Evolutionary conservation across 2,888 invertebrate genomes (phyloP).

Genomic region (Hyles lineata): DNA sequence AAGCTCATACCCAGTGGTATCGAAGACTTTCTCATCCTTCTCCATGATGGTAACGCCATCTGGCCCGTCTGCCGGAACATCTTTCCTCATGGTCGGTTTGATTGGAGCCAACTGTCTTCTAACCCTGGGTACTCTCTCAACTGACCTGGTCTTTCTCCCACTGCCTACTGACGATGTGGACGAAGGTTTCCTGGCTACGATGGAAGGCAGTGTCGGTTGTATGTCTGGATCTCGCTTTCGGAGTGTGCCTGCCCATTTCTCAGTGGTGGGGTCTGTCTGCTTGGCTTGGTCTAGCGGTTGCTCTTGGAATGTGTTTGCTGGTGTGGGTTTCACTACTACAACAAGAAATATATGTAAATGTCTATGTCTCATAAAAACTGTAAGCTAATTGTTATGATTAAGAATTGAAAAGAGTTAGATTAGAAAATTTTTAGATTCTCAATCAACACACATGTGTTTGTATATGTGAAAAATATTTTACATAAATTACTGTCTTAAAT

Average conservation of each 20-base stretch:
- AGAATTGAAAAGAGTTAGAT: too few relatives aligned
- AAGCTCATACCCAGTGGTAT: slow-evolving; percentile 88
- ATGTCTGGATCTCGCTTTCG: slow-evolving; percentile 87
- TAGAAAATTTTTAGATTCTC: too few relatives aligned
- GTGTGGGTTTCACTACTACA: slow-evolving; percentile 75
- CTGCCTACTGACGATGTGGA: slow-evolving; percentile 79
- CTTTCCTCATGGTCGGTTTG: slow-evolving; percentile 66
- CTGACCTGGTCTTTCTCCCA: slow-evolving; percentile 74
- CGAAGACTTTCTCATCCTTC: slow-evolving; percentile 84
- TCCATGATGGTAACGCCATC: slow-evolving; percentile 67
- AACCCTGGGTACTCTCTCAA: slow-evolving; percentile 71
- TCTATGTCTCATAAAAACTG: too few relatives aligned
- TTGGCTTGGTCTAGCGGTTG: slow-evolving; percentile 64
- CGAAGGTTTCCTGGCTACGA: slow-evolving; percentile 78
- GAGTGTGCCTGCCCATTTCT: slow-evolving; percentile 89
- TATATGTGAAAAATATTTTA: too few relatives aligned
- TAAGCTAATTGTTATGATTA: too few relatives aligned
- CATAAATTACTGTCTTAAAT: too few relatives aligned
- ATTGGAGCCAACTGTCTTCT: slow-evolving; percentile 67
- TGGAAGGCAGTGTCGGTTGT: slow-evolving; percentile 87
- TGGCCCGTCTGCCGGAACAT: slow-evolving; percentile 67
- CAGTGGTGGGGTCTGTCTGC: slow-evolving; percentile 78
- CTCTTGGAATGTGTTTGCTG: slow-evolving; percentile 58
- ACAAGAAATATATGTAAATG: background rate
- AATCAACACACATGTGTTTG: too few relatives aligned